Base-by-base conservation (phyloP, 1,140 invertebrate species). In the Belonocnema kinseyi region DNA sequence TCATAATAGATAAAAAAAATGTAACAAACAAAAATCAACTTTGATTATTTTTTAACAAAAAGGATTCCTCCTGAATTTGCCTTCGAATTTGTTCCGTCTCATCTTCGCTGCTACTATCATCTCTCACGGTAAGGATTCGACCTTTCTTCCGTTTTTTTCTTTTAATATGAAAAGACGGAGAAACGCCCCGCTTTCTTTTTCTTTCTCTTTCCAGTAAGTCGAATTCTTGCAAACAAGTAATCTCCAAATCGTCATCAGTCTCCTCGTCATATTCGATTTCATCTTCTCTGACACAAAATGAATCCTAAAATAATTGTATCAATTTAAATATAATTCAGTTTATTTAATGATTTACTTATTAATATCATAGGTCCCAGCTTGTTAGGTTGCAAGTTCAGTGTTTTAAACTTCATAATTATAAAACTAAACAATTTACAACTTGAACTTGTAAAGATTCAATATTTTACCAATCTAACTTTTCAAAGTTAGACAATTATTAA, bases 271-370 rank as follows among this genome's bases (percentile, higher is more conserved):
- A 54, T 53, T 70, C 73, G 54, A 75, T 74, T 21, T 79, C 81
- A 46, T 77, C 75, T 72, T 76, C 77, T 4, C 61, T 66, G 2
- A 85, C 83, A 58, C 83, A 85, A 66, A 85, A 85, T 14, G 83
- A 85, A 70, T 85, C 83, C 82, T 83, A 50, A 6, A 66, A 70
- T 50, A 19, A 19, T 71, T 71, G 2, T 71, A 16, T 75, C 40
- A 21, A 17, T 2, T 46, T 50, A 51, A 71, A 51, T 50, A 66
- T 50, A 2, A 33, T 33, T 33, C 26, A 33, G 26, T 2, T 33
- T 3, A 33, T 33, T 33, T 33, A 33, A 33, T 33, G 26, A 33
- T 33, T 3, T 33, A 33, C 3, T 33, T 33, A 33, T 33, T 33
- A 33, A 33, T 33, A 33, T 33, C 26, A 33, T 33, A 33, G 26